phyloP scores from a whole-genome alignment of 1,140 invertebrate genomes.

The Cyclargus thomasi region DNA sequence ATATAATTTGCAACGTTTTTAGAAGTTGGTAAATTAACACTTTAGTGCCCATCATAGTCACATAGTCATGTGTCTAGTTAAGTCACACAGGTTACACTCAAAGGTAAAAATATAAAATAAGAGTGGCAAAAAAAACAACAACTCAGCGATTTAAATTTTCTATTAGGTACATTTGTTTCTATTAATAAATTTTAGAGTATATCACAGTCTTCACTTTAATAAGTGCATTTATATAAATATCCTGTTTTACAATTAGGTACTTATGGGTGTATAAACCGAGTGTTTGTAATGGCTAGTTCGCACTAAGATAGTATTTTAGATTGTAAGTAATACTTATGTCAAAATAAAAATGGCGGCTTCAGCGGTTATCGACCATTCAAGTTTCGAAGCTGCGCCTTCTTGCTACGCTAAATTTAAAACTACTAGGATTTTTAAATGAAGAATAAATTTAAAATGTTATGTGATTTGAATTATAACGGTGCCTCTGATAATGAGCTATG shows the following conservation, averaged over 20 bases:
- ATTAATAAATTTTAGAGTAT: constrained; percentile 65
- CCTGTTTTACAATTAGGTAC: constrained; percentile 39
- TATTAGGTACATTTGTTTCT: constrained; percentile 63
- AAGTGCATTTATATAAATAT: constrained; percentile 57
- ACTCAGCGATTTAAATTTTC: constrained; percentile 44
- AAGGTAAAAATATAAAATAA: not conserved
- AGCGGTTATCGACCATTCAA: too few species aligned
- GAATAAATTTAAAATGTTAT: too few species aligned
- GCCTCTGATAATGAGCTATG: too few species aligned
- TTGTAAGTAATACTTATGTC: constrained; percentile 15
- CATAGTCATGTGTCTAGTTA: too few species aligned
- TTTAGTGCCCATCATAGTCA: too few species aligned
- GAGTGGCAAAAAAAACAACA: constrained; percentile 38
- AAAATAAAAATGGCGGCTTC: not conserved
- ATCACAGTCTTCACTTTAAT: constrained; percentile 72
- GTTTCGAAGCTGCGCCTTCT: too few species aligned
- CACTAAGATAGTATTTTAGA: constrained; percentile 17
- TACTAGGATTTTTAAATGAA: too few species aligned
- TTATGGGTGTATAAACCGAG: constrained; percentile 35
- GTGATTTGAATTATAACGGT: too few species aligned
- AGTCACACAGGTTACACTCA: too few species aligned
- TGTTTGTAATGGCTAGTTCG: constrained; percentile 24
- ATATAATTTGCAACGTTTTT: too few species aligned
- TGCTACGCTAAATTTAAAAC: too few species aligned
- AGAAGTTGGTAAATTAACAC: too few species aligned